phyloP scores from a whole-genome alignment of 1,140 invertebrate species.

The Philopotamus ludificatus region DNA sequence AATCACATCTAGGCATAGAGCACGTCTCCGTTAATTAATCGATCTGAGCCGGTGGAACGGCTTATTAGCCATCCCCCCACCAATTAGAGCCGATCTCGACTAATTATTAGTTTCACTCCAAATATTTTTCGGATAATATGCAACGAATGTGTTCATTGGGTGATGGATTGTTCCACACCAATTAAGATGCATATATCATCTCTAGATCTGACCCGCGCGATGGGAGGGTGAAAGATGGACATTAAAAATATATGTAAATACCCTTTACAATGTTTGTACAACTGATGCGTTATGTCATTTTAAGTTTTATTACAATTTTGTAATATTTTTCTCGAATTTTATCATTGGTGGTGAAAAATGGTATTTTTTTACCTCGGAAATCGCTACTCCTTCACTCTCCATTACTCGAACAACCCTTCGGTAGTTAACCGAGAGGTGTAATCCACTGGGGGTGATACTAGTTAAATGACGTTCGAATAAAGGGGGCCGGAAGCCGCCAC shows the following conservation, averaged over 20 bases:
- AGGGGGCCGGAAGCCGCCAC: constrained; percentile 13
- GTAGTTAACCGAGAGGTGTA: constrained; percentile 31
- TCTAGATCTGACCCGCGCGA: no score
- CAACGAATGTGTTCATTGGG: neutral
- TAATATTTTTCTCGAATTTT: neutral
- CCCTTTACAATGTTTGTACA: neutral
- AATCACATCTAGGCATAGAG: constrained; percentile 26
- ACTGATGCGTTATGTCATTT: no score
- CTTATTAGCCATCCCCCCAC: constrained; percentile 1
- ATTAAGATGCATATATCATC: neutral
- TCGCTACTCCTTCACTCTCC: neutral
- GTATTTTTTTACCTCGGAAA: no score
- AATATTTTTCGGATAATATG: neutral
- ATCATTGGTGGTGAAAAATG: neutral
- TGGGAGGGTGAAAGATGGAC: no score
- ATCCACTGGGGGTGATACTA: constrained; percentile 28
- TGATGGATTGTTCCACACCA: constrained; percentile 7
- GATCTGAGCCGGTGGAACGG: neutral
- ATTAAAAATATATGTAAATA: neutral
- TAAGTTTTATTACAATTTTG: no score
- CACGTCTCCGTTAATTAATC: constrained; percentile 16
- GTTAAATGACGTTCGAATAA: constrained; percentile 32
- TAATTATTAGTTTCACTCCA: constrained; percentile 23
- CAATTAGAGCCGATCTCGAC: constrained; percentile 17
- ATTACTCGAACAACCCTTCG: constrained; percentile 17